Evolutionary conservation across 2,888 invertebrate genomes (phyloP).

Genomic region (Lithophane socia): DNA sequence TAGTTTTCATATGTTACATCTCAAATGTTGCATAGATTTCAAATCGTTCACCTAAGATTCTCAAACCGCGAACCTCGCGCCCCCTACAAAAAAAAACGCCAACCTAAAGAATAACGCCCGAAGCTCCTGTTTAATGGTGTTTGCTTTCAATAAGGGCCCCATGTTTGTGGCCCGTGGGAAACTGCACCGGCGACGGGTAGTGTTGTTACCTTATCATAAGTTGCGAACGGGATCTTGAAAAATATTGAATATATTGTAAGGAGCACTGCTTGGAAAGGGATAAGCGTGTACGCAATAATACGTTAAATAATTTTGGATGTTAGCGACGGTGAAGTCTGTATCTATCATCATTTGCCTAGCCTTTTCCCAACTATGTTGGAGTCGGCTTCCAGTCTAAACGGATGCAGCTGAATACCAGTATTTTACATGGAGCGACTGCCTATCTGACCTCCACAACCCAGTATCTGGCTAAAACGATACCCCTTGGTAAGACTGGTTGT

Average conservation of each 20-base stretch:
- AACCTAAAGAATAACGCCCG: slow-evolving; percentile 71
- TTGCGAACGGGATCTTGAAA: slow-evolving; percentile 29
- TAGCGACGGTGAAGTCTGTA: background rate
- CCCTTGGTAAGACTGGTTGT: no score
- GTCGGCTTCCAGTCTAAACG: no score
- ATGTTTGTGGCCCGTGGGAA: slow-evolving; percentile 77
- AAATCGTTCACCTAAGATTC: background rate
- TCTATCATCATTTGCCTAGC: no score
- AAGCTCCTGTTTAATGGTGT: slow-evolving; percentile 82
- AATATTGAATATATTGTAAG: slow-evolving; percentile 25
- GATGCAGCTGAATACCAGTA: no score
- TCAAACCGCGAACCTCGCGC: slow-evolving; percentile 22
- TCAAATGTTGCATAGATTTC: background rate
- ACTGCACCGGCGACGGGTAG: slow-evolving; percentile 66
- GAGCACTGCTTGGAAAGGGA: slow-evolving; percentile 12
- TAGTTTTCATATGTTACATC: no score
- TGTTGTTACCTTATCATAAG: slow-evolving; percentile 49
- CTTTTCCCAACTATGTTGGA: no score
- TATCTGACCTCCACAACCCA: no score
- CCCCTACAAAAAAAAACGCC: slow-evolving; percentile 32
- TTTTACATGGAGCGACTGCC: no score
- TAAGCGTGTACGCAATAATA: background rate
- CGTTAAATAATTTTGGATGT: background rate
- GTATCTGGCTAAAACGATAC: no score
- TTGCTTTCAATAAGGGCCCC: slow-evolving; percentile 84